These are phyloP conservation scores for Oreochromis mossambicus DNA, from an alignment of 2,797 vertebrate species.

Conservation along the genomic window DNA sequence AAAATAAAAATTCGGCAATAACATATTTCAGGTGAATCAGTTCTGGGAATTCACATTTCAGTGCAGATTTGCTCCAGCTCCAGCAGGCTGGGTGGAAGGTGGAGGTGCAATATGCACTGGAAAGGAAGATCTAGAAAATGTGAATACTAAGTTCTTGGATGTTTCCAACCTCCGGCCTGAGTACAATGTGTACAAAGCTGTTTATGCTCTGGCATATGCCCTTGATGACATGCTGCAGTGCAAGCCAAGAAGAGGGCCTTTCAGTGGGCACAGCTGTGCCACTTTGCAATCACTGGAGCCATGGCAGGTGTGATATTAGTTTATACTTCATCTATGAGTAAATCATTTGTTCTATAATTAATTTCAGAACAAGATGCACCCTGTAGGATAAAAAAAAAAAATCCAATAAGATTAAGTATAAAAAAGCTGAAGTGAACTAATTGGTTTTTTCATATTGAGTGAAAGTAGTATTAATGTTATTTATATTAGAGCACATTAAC, in stretches of 20 bases:
- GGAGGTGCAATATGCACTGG: background rate
- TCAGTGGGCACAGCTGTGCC: fast-evolving
- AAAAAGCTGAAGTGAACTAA: no score
- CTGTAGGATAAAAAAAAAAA: no score
- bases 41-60: background rate
- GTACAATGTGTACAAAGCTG: background rate
- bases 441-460: no score
- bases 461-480: no score
- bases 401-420: no score
- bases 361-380: background rate
- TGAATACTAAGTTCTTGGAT: fast-evolving
- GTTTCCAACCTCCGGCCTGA: background rate
- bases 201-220: background rate
- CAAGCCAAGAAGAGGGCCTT: background rate
- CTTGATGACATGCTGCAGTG: fast-evolving
- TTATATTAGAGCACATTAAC: no score
- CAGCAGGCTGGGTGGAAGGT: fast-evolving
- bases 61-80: background rate
- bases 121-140: background rate
- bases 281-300: background rate
- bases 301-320: fast-evolving
- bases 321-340: background rate
- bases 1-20: fast-evolving
- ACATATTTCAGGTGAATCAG: background rate
- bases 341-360: background rate